Percentiles rank a stretch among this genome's conserved stretches.
Conservation (phyloP, 2,113 vertebrate genomes). For the Saccopteryx leptura region DNA sequence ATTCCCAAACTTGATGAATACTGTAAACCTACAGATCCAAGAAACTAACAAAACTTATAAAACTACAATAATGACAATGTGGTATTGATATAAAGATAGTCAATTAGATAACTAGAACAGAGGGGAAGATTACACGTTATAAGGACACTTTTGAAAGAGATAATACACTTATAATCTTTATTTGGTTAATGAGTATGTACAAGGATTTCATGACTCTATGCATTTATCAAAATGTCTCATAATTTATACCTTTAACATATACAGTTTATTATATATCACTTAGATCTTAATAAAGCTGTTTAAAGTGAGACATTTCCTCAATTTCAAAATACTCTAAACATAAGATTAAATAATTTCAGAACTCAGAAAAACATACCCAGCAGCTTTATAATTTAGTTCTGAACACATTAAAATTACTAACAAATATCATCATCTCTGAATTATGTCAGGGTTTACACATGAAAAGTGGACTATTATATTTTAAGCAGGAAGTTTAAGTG, state of each 20-base stretch:
- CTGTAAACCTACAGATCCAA: neutral
- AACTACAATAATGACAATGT: neutral
- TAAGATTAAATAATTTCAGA: neutral
- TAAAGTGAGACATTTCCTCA: neutral
- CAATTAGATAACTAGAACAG: neutral
- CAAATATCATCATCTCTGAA: neutral
- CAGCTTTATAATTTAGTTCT: slow-evolving; percentile 1
- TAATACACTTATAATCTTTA: neutral
- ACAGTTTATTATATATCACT: neutral
- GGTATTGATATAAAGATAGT: neutral
- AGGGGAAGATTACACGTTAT: neutral
- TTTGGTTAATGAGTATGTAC: neutral
- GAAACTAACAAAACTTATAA: neutral
- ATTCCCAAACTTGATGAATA: neutral
- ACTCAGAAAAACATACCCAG: neutral
- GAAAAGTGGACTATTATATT: neutral
- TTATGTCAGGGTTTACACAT: neutral
- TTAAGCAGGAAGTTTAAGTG: neutral
- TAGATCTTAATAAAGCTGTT: neutral
- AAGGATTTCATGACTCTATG: neutral
- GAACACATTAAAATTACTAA: neutral
- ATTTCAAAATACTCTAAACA: neutral
- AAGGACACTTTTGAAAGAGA: neutral
- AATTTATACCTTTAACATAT: neutral
- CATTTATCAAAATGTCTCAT: neutral